A percentile compares a stretch with the other conserved stretches of the same genome.
Evolutionary conservation across 2,888 invertebrate genomes (phyloP).

Genomic region (Cremastinae sp.): DNA sequence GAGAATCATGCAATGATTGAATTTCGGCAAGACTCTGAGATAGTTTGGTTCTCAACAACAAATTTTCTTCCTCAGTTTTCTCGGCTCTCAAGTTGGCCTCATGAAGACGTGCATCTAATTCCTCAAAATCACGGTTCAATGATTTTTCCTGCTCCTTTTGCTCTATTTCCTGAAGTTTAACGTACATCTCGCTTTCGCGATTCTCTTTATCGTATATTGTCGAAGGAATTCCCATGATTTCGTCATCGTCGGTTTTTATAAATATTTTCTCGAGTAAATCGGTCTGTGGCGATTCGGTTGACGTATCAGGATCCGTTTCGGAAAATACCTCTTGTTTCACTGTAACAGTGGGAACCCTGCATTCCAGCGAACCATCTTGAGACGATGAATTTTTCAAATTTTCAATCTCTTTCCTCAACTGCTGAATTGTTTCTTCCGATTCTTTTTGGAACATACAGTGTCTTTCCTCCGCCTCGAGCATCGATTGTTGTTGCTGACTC

Average conservation of each 20-base stretch:
- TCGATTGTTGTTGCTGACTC: constrained; percentile 49
- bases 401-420: constrained; percentile 22
- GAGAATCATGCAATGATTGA: constrained; percentile 50
- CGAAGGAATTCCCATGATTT: constrained; percentile 34
- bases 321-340: constrained; percentile 54
- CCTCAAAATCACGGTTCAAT: constrained; percentile 23
- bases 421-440: constrained; percentile 24
- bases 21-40: constrained; percentile 47
- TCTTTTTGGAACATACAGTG: constrained; percentile 49
- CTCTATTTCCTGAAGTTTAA: constrained; percentile 45
- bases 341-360: neutral
- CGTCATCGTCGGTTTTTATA: constrained; percentile 48
- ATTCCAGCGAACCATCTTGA: neutral
- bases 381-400: constrained; percentile 24
- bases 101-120: too few species aligned
- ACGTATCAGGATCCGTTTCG: constrained; percentile 44
- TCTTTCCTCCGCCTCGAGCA: constrained; percentile 10
- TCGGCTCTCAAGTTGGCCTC: constrained; percentile 37
- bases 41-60: constrained; percentile 62
- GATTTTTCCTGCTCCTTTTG: neutral
- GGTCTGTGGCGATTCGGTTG: constrained; percentile 12
- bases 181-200: constrained; percentile 49
- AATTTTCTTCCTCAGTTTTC: constrained; percentile 63
- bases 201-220: constrained; percentile 26
- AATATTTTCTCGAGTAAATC: constrained; percentile 6